Conservation (phyloP, 1,140 invertebrate genomes). For the Aphidius gifuensis region DNA sequence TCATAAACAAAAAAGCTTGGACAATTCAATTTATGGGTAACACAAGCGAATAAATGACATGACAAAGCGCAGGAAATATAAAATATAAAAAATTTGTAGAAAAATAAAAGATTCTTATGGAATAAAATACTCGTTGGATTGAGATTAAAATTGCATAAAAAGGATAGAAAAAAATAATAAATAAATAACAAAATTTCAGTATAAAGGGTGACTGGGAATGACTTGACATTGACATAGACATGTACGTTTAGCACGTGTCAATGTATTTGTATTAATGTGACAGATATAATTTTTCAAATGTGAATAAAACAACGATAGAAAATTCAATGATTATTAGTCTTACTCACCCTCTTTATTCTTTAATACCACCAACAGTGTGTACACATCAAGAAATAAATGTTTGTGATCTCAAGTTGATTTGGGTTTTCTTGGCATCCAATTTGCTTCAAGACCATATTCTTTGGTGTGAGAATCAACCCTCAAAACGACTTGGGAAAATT, state of each 20-base stretch:
- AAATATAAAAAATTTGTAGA: no score
- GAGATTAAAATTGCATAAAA: slow-evolving; percentile 39
- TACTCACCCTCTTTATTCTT: slow-evolving; percentile 3
- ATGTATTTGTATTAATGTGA: neutral
- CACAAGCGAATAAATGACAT: neutral
- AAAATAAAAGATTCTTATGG: no score
- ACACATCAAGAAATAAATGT: slow-evolving; percentile 13
- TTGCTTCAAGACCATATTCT: slow-evolving; percentile 21
- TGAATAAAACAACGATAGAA: slow-evolving; percentile 24
- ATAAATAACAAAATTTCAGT: no score
- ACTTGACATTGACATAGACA: no score
- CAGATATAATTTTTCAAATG: slow-evolving; percentile 15
- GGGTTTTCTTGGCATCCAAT: slow-evolving; percentile 16
- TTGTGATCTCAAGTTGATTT: slow-evolving; percentile 22
- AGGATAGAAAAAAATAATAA: slow-evolving; percentile 25
- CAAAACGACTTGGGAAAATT: slow-evolving; percentile 10
- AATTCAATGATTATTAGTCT: slow-evolving; percentile 39
- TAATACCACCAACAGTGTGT: neutral
- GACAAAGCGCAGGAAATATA: no score
- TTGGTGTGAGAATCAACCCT: neutral
- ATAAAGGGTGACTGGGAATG: no score
- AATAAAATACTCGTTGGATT: slow-evolving; percentile 5
- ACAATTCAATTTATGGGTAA: slow-evolving; percentile 28
- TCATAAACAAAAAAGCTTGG: neutral
- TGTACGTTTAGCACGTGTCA: no score